A percentile compares a stretch with the other conserved stretches of the same genome.
phyloP scores from a whole-genome alignment of 2,113 vertebrate species.

The Entelurus aequoreus region DNA sequence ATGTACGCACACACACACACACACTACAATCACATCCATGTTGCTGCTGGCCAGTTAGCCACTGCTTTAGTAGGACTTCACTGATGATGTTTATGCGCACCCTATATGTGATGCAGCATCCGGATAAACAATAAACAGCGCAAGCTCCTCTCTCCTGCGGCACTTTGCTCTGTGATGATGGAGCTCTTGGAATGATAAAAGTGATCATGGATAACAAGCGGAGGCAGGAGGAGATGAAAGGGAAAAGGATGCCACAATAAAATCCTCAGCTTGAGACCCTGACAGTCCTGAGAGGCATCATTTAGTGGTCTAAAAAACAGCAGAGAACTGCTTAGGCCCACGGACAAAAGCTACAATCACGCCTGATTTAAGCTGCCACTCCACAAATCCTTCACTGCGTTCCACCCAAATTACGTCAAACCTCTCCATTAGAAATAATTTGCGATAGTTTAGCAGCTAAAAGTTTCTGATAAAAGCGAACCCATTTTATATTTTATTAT shows the following conservation, averaged over 20 bases:
- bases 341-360: conserved; percentile 25
- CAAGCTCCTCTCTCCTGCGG: conserved; percentile 11
- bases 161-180: conserved; percentile 26
- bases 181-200: conserved; percentile 34
- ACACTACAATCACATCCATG: conserved; percentile 40
- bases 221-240: conserved; percentile 39
- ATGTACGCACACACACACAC: no score
- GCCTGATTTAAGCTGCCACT: conserved; percentile 17
- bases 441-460: neutral
- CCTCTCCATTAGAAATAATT: neutral
- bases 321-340: conserved; percentile 16
- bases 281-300: conserved; percentile 52
- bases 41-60: conserved; percentile 29
- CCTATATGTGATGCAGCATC: conserved; percentile 7
- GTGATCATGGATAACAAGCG: conserved; percentile 48
- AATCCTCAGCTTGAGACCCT: conserved; percentile 33
- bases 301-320: conserved; percentile 46
- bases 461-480: neutral
- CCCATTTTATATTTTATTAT: neutral
- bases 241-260: conserved; percentile 34
- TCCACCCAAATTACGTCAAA: conserved; percentile 1
- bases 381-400: conserved; percentile 14
- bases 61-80: neutral
- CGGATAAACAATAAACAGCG: conserved; percentile 14
- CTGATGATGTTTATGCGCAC: conserved; percentile 4